Evolutionary conservation across 2,113 vertebrate genomes (phyloP).

Genomic region (Alexandromys fortis): DNA sequence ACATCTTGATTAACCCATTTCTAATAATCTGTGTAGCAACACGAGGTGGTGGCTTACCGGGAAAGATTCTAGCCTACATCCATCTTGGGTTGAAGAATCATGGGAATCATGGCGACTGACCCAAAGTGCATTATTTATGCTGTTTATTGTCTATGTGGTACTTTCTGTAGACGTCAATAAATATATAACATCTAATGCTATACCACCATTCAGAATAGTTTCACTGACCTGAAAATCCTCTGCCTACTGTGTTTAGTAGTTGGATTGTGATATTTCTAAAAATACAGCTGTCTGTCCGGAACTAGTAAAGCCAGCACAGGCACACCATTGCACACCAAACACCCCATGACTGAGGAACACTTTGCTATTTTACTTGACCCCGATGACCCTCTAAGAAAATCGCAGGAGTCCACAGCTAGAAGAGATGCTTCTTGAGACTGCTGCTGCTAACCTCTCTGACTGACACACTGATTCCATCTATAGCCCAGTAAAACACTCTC

Average conservation of each 20-base stretch:
- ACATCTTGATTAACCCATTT: too few species aligned
- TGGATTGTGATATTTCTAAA: constrained; percentile 26
- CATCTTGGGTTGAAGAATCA: too few species aligned
- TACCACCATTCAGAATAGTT: not conserved
- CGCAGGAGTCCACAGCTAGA: not conserved
- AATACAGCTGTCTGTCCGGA: not conserved
- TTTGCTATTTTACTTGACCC: not conserved
- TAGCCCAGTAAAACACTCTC: not conserved
- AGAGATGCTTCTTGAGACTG: not conserved
- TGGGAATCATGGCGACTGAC: not conserved
- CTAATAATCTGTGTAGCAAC: too few species aligned
- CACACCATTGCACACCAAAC: too few species aligned
- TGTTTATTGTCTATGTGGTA: not conserved
- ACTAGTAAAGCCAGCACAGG: not conserved
- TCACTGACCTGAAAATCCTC: not conserved
- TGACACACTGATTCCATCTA: not conserved
- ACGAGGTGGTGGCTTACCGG: too few species aligned
- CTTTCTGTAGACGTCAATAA: not conserved
- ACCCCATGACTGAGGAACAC: not conserved
- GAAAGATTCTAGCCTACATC: too few species aligned
- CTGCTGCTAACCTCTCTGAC: not conserved
- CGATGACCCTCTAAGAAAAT: not conserved
- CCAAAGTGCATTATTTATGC: not conserved
- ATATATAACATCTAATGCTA: not conserved
- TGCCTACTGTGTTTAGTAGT: not conserved